phyloP scores from a whole-genome alignment of 53 echinoderm and acorn worm species.

The Holothuria leucospilota region DNA sequence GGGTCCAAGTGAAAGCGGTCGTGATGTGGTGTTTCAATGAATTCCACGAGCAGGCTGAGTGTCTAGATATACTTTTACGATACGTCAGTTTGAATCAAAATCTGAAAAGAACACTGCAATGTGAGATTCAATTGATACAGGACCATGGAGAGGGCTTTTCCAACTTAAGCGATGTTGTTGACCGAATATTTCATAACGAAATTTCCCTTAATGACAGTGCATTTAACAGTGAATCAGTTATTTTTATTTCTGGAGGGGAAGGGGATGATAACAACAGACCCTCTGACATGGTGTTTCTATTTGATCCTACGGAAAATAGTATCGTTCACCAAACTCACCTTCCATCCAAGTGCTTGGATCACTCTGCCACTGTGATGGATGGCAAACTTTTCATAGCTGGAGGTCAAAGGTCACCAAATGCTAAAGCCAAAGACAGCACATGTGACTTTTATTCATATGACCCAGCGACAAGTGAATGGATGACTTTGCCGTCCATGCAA shows the following conservation, averaged over 20 bases:
- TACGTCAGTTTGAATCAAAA: conserved; percentile 1
- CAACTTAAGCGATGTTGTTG: background rate
- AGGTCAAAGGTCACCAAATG: conserved; percentile 81
- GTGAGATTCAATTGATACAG: background rate
- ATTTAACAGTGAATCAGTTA: background rate
- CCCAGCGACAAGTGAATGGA: conserved; percentile 65
- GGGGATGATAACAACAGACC: background rate
- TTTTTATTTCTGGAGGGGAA: conserved; percentile 38
- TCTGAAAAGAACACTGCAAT: background rate
- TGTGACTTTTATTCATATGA: conserved; percentile 77
- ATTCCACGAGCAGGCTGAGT: conserved; percentile 6
- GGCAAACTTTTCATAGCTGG: conserved; percentile 67
- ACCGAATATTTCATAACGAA: conserved; percentile 4
- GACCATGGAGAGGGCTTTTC: background rate
- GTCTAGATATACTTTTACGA: conserved; percentile 17
- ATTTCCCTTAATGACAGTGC: conserved; percentile 1
- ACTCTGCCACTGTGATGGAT: conserved; percentile 52
- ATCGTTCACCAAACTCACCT: conserved; percentile 19
- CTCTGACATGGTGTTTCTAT: background rate
- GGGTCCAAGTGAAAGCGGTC: background rate
- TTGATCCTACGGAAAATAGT: conserved; percentile 21
- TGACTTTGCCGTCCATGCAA: conserved; percentile 81
- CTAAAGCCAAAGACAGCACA: conserved; percentile 84
- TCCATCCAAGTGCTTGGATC: conserved; percentile 56
- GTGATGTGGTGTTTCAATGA: conserved; percentile 32